phyloP scores from a whole-genome alignment of 2,888 invertebrate species.

The Brachylomia viminalis region DNA sequence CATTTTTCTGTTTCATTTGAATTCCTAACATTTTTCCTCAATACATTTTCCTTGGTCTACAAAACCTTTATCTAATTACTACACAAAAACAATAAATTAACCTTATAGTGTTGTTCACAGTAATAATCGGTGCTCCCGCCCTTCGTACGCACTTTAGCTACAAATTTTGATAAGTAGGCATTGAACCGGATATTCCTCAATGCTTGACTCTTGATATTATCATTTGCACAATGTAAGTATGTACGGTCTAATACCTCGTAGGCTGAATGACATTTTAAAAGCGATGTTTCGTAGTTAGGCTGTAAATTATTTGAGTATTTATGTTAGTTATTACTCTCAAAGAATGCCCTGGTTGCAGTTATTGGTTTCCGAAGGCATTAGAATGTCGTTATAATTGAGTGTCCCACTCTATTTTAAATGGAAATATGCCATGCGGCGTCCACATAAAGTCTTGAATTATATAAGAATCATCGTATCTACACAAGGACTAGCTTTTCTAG shows the following conservation, averaged over 20 bases:
- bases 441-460: background rate
- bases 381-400: background rate
- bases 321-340: background rate
- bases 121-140: background rate
- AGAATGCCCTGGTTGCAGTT: background rate
- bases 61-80: background rate
- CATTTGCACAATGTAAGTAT: slow-evolving; percentile 2
- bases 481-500: background rate
- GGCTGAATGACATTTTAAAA: slow-evolving; percentile 11
- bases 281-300: background rate
- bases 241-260: slow-evolving; percentile 8
- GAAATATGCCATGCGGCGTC: background rate
- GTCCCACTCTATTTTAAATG: slow-evolving; percentile 2
- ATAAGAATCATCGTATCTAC: background rate
- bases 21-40: background rate
- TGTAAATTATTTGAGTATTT: slow-evolving; percentile 5
- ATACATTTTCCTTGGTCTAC: background rate
- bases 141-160: background rate
- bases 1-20: background rate
- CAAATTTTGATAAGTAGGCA: slow-evolving; percentile 17
- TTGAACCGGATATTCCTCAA: slow-evolving; percentile 66
- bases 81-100: slow-evolving; percentile 9
- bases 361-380: slow-evolving; percentile 4
- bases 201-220: slow-evolving; percentile 56
- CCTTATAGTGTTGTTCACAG: background rate